phyloP scores from a whole-genome alignment of 2,888 invertebrate species.

The Hololepta plana region DNA sequence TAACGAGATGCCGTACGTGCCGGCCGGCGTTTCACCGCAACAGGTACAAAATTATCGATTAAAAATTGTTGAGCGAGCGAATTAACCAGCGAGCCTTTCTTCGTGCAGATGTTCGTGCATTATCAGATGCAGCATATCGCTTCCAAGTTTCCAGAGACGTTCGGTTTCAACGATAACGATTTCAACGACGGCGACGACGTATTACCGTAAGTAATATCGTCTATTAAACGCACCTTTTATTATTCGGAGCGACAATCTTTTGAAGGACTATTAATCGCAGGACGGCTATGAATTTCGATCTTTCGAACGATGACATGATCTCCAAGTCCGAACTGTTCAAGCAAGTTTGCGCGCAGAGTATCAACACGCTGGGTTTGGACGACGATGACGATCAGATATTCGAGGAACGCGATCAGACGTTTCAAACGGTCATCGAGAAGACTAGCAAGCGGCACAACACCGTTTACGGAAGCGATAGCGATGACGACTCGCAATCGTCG shows the following conservation, averaged over 20 bases:
- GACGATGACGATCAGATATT: conserved; percentile 26
- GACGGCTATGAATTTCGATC: conserved; percentile 25
- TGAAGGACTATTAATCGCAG: conserved; percentile 21
- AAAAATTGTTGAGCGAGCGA: no score
- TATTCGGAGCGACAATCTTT: conserved; percentile 2
- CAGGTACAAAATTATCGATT: no score
- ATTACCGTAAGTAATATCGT: conserved; percentile 27
- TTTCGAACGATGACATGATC: conserved; percentile 29
- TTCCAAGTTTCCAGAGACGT: conserved; percentile 39
- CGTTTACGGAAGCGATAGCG: conserved; percentile 4
- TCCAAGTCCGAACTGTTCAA: conserved; percentile 38
- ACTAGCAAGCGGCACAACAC: conserved; percentile 8
- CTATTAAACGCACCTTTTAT: conserved; percentile 2
- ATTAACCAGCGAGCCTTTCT: no score
- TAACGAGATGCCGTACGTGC: conserved; percentile 31
- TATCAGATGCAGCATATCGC: conserved; percentile 45
- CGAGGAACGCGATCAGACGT: conserved; percentile 29
- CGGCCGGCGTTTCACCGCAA: conserved; percentile 32
- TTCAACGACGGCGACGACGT: conserved; percentile 39
- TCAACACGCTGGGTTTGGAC: conserved; percentile 23
- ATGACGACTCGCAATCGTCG: no score
- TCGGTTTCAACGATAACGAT: conserved; percentile 42
- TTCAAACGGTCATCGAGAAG: conserved; percentile 31
- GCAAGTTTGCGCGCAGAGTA: conserved; percentile 30
- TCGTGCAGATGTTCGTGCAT: conserved; percentile 34